Evolutionary conservation across 2,113 vertebrate genomes (phyloP).

Genomic region (Zingel zingel): DNA sequence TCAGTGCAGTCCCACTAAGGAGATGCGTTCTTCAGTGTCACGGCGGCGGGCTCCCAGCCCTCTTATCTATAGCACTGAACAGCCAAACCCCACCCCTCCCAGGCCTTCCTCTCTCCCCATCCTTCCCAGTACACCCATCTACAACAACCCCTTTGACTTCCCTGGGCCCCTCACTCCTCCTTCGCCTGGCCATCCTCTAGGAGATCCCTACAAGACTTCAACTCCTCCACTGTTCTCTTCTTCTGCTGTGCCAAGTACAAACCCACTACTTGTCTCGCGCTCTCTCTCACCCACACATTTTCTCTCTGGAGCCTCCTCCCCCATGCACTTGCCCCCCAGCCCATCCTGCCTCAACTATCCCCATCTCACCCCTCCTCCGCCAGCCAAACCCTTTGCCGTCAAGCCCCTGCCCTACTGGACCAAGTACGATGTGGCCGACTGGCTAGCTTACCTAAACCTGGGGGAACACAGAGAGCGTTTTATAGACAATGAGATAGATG

Average conservation of each 20-base stretch:
- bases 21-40: conserved; percentile 78
- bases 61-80: conserved; percentile 88
- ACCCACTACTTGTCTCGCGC: conserved; percentile 84
- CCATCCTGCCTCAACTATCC: conserved; percentile 88
- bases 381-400: conserved; percentile 91
- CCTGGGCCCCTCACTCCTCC: conserved; percentile 82
- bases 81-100: conserved; percentile 86
- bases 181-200: conserved; percentile 80
- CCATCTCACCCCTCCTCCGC: conserved; percentile 87
- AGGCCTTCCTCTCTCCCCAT: conserved; percentile 92
- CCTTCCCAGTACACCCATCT: conserved; percentile 86
- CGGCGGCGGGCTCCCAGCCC: conserved; percentile 91
- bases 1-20: conserved; percentile 79
- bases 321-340: conserved; percentile 80
- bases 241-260: conserved; percentile 77
- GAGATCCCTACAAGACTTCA: conserved; percentile 83
- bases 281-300: conserved; percentile 92
- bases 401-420: conserved; percentile 95
- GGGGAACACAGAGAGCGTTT: conserved; percentile 92
- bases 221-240: conserved; percentile 85
- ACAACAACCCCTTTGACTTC: conserved; percentile 82
- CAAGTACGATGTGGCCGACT: conserved; percentile 96
- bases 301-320: conserved; percentile 86
- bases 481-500: conserved; percentile 97
- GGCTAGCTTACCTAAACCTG: conserved; percentile 93